Conservation (phyloP, 2,797 vertebrate species). For the Xiphorhynchus erythropygius region DNA sequence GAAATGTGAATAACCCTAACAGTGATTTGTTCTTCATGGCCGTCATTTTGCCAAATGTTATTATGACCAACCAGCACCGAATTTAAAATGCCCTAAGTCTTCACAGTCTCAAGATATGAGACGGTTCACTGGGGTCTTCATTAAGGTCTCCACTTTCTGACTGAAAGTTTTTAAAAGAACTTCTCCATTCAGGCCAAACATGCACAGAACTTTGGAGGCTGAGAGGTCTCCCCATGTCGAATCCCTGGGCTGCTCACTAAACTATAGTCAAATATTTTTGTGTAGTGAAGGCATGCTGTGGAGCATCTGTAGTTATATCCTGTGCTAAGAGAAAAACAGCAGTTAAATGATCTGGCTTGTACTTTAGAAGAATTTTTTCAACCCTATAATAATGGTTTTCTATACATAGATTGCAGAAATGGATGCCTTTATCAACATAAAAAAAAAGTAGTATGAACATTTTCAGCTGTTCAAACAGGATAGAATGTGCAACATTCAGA, state of each 20-base stretch:
- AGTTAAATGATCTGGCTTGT: conserved; percentile 30
- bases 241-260: not conserved
- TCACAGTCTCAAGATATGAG: not conserved
- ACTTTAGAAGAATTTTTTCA: conserved; percentile 43
- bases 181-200: not conserved
- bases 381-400: conserved; percentile 58
- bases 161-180: not conserved
- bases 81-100: not conserved
- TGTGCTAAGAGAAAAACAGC: not conserved
- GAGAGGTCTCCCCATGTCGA: not conserved
- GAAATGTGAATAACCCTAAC: not conserved
- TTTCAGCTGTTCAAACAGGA: conserved; percentile 17
- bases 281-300: conserved; percentile 21
- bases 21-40: not conserved
- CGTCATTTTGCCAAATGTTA: not conserved
- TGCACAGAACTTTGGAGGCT: not conserved
- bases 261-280: not conserved
- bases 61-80: not conserved
- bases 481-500: not conserved
- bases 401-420: conserved; percentile 56
- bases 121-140: not conserved
- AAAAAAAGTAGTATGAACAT: not conserved
- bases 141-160: not conserved
- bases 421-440: conserved; percentile 38
- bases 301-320: conserved; percentile 36